Conservation (phyloP, 1,140 invertebrate species). For the Drosophila seguyi region DNA sequence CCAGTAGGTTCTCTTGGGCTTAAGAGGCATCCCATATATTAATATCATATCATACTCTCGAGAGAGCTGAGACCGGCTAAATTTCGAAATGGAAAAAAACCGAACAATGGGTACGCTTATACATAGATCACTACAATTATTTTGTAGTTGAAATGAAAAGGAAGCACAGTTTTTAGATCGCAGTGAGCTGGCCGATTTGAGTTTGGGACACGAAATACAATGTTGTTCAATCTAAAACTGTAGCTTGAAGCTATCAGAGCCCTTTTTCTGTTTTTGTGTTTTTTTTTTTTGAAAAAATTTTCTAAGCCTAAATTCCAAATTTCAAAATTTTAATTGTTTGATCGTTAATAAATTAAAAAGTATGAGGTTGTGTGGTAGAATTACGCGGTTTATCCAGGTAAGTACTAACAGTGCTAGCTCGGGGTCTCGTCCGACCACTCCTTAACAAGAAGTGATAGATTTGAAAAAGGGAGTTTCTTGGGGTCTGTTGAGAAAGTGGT, state of each 20-base stretch:
- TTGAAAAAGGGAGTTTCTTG: too few species aligned
- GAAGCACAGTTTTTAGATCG: neutral
- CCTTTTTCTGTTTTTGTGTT: neutral
- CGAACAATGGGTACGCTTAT: neutral
- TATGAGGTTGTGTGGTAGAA: conserved; percentile 62
- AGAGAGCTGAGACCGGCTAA: conserved; percentile 5
- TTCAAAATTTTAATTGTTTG: conserved; percentile 6
- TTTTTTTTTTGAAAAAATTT: neutral
- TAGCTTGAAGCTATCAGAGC: conserved; percentile 2
- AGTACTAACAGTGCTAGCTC: neutral
- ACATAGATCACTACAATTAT: neutral
- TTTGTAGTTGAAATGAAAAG: too few species aligned
- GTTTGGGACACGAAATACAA: neutral
- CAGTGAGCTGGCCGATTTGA: conserved; percentile 13
- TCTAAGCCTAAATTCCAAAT: conserved; percentile 24
- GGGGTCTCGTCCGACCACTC: neutral
- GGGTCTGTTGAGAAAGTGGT: too few species aligned
- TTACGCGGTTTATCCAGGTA: conserved; percentile 44
- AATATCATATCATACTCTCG: conserved; percentile 8
- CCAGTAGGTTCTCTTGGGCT: conserved; percentile 11
- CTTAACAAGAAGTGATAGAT: too few species aligned
- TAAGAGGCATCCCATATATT: conserved; percentile 4
- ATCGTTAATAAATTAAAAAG: neutral
- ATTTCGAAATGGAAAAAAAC: neutral
- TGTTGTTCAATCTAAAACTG: conserved; percentile 11